These are phyloP conservation scores for Chiridota heheva DNA, from an alignment of 35 echinoderm and acorn worm genomes.

Conservation along the genomic window DNA sequence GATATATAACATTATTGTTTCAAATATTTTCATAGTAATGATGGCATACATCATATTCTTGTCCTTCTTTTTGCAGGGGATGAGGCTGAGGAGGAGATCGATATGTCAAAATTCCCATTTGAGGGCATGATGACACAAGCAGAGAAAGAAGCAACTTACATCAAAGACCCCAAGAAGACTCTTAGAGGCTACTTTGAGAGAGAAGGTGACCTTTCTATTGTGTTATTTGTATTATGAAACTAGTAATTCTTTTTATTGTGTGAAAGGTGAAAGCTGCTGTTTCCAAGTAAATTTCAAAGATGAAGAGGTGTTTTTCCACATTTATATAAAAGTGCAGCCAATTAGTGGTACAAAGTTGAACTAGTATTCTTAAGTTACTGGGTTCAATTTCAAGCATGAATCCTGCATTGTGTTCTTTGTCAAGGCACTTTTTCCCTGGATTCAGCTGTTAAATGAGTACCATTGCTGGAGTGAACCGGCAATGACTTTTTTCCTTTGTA, in stretches of 20 bases:
- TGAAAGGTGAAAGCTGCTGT: neutral
- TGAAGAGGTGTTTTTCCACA: too few relatives aligned
- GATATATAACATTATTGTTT: too few relatives aligned
- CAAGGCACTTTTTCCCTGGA: too few relatives aligned
- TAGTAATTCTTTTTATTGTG: neutral
- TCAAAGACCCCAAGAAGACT: constrained; percentile 96
- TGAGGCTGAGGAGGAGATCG: constrained; percentile 64
- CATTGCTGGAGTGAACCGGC: too few relatives aligned
- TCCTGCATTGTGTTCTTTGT: too few relatives aligned
- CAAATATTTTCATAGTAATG: neutral
- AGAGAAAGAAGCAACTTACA: constrained; percentile 78
- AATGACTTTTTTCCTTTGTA: too few relatives aligned
- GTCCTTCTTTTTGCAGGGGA: constrained; percentile 37
- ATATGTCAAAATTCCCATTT: constrained; percentile 64
- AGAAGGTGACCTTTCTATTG: constrained; percentile 58
- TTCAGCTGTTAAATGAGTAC: too few relatives aligned
- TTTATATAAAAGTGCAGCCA: too few relatives aligned
- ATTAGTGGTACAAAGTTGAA: too few relatives aligned
- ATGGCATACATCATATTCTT: neutral
- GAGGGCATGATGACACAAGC: constrained; percentile 55
- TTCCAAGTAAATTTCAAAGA: neutral
- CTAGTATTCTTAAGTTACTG: too few relatives aligned
- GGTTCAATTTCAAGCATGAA: too few relatives aligned
- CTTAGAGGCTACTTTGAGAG: constrained; percentile 96
- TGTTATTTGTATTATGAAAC: neutral